Conservation (phyloP, 2,797 vertebrate genomes). For the Halcyon badia region DNA sequence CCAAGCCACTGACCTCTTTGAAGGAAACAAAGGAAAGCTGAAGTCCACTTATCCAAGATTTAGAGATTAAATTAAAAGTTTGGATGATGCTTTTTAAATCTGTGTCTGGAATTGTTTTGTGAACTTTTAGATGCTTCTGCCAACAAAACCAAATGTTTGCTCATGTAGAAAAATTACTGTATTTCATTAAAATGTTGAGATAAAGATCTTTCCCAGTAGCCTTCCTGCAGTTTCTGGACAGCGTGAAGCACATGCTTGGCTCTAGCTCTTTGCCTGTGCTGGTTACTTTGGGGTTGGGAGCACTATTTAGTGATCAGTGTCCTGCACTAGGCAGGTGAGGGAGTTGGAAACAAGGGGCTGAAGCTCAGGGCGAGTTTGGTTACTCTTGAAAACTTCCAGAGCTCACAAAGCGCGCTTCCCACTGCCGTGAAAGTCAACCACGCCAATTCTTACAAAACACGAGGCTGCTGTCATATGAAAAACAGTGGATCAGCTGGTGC, state of each 20-base stretch:
- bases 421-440: background rate
- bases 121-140: background rate
- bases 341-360: background rate
- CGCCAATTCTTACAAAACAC: background rate
- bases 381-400: background rate
- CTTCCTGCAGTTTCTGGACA: background rate
- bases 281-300: background rate
- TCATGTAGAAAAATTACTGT: background rate
- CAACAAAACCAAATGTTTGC: conserved; percentile 3
- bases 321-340: background rate
- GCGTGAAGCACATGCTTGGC: background rate
- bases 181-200: conserved; percentile 2
- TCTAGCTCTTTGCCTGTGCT: background rate
- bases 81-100: background rate
- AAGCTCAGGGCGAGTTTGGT: background rate
- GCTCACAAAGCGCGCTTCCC: fast-evolving
- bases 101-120: no score
- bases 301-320: background rate
- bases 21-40: conserved; percentile 11
- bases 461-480: background rate
- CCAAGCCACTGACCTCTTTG: background rate
- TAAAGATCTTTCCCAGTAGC: background rate
- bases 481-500: background rate
- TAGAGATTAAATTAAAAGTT: conserved; percentile 39
- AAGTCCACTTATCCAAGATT: conserved; percentile 22